phyloP scores from a whole-genome alignment of 2,888 invertebrate genomes.

The Lampropteryx suffumata region DNA sequence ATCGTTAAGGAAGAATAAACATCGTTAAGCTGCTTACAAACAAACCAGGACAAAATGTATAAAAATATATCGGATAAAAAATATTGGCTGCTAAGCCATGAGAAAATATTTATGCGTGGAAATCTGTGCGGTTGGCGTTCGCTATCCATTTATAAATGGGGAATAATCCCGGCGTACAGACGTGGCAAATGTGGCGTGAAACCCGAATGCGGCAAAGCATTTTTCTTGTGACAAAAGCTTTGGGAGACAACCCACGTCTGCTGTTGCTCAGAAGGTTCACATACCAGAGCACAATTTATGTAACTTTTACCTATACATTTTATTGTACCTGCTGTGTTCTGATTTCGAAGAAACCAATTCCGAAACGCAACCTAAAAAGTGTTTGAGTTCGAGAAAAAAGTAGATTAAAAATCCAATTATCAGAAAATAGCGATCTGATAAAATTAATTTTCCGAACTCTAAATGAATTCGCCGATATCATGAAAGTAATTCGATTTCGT shows the following conservation, averaged over 20 bases:
- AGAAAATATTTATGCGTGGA: slow-evolving; percentile 58
- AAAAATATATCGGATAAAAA: slow-evolving; percentile 37
- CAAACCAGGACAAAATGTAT: slow-evolving; percentile 20
- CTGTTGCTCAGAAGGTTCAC: slow-evolving; percentile 37
- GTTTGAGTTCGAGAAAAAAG: not conserved
- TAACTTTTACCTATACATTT: too few relatives aligned
- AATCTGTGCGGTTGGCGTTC: slow-evolving; percentile 63
- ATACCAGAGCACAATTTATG: slow-evolving; percentile 14
- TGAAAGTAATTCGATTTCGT: slow-evolving; percentile 26
- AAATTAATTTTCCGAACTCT: slow-evolving; percentile 12
- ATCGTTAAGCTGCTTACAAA: slow-evolving; percentile 26
- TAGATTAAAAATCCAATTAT: slow-evolving; percentile 15
- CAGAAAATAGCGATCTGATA: slow-evolving; percentile 11
- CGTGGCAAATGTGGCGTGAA: slow-evolving; percentile 75
- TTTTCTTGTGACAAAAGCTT: slow-evolving; percentile 73
- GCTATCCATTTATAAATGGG: slow-evolving; percentile 74
- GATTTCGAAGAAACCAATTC: not conserved
- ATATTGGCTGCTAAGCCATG: slow-evolving; percentile 43
- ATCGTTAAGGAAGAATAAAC: slow-evolving; percentile 21
- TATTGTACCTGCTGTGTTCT: not conserved
- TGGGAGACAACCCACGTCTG: slow-evolving; percentile 58
- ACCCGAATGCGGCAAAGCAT: slow-evolving; percentile 66
- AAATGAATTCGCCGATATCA: slow-evolving; percentile 9
- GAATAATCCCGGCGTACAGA: slow-evolving; percentile 69
- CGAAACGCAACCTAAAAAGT: not conserved